Base-by-base conservation (phyloP, 2,113 vertebrate genomes). In the Bos indicus region DNA sequence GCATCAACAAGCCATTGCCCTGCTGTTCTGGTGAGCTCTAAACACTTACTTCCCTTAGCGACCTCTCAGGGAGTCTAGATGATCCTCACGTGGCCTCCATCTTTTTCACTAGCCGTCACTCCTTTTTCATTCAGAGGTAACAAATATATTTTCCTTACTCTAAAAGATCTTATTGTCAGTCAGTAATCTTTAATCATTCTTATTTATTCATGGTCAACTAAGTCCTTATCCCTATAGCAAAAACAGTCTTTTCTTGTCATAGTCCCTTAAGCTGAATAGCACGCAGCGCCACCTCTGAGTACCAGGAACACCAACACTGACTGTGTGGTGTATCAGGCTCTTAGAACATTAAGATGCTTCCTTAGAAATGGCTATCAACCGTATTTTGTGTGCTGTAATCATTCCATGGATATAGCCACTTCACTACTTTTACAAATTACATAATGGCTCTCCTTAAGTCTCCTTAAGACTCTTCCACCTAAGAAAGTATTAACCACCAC, bases 391-490 rank as follows among this genome's bases (percentile, higher is more conserved):
- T 40, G 54, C 4, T 25, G 2, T 43, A 77, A 95, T 92, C 93
- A 57, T 74, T 30, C 52, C 74, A 92, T 26, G 89, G 97, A 71
- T 10, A 43, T 25, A 89, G 92, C 62, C 43, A 71, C 85, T 40
- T 14, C 60, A 77, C 90, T 57, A 14, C 14, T 46, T 57, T 5
- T 46, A 78, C n/a, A 97, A 94, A 84, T 77, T 98, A 43, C 62
- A 92, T 26, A 94, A 88, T 74, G 40, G 2, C 43, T 40, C 40
- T 52, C 2, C 40, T 1, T 28, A 85, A 2, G 54, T 40, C 40
- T 52, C 2, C 40, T 1, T 28, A 85, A 2, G 54, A 94, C 71
- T 82, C 56, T 26, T 17, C 92, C 7, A 52, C 94, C 28, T 91
- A 15, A 52, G 97, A 84, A 91, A 96, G 6, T 14, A 51, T 67